phyloP scores from a whole-genome alignment of 2,113 vertebrate species.

The Mesembrinibis cayennensis region DNA sequence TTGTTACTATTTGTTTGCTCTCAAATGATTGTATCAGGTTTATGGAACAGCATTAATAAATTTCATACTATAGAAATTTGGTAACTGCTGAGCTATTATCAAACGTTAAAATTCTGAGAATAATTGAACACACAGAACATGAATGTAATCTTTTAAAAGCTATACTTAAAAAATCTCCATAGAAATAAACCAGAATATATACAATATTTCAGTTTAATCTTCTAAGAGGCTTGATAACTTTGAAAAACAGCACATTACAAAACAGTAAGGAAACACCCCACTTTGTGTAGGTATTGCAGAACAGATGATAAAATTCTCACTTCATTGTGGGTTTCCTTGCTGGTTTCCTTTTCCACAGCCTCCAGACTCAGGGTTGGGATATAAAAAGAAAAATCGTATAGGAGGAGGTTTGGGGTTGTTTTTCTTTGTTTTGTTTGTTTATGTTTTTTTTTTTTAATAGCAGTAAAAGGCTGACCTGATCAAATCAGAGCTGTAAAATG shows the following conservation, averaged over 20 bases:
- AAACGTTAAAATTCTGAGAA: not conserved
- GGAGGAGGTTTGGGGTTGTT: not conserved
- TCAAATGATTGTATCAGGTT: not conserved
- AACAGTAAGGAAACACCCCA: not conserved
- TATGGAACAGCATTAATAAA: not conserved
- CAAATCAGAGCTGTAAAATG: not conserved
- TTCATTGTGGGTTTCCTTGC: not conserved
- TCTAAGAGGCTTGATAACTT: not conserved
- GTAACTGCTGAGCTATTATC: not conserved
- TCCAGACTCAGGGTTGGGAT: not conserved
- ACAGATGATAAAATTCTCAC: not conserved
- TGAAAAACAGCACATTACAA: not conserved
- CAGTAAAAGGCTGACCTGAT: not conserved
- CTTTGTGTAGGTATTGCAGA: not conserved
- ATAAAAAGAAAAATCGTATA: not conserved
- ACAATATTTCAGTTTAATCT: not conserved
- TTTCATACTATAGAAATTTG: not conserved
- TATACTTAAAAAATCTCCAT: not conserved
- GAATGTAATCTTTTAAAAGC: not conserved
- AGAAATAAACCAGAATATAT: not conserved
- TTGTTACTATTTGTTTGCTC: not conserved
- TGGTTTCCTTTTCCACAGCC: not conserved
- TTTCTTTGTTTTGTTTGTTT: not conserved
- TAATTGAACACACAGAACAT: not conserved
- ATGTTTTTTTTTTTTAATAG: not conserved